These are phyloP conservation scores for Thumatha senex DNA, from an alignment of 2,888 invertebrate genomes.

Conservation along the genomic window DNA sequence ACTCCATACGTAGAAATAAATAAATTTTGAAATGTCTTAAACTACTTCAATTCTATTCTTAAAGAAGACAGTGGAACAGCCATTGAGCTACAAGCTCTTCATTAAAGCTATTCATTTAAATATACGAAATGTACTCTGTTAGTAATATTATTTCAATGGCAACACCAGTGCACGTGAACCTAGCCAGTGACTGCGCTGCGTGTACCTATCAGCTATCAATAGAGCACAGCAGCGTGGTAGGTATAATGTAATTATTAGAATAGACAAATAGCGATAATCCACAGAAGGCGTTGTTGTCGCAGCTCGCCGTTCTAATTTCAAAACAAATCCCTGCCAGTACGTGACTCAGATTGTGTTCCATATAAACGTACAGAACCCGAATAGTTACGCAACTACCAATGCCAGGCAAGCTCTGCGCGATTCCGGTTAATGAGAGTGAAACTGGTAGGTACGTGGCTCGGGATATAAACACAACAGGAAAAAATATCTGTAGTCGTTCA, in stretches of 20 bases:
- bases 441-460: conserved; percentile 57
- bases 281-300: conserved; percentile 71
- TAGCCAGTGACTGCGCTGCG: too few relatives aligned
- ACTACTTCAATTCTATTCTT: too few relatives aligned
- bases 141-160: too few relatives aligned
- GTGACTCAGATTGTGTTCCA: conserved; percentile 79
- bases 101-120: too few relatives aligned
- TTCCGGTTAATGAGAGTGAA: conserved; percentile 69
- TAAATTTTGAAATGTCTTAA: too few relatives aligned
- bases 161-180: too few relatives aligned
- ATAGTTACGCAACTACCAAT: conserved; percentile 44
- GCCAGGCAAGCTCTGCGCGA: conserved; percentile 44
- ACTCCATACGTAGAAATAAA: too few relatives aligned
- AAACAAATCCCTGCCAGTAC: conserved; percentile 78
- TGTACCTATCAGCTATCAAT: too few relatives aligned
- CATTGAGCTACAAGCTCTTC: too few relatives aligned
- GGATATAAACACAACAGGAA: conserved; percentile 39
- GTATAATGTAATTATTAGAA: conserved; percentile 48
- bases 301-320: conserved; percentile 76
- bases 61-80: too few relatives aligned
- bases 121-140: too few relatives aligned
- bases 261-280: conserved; percentile 74
- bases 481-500: conserved; percentile 30
- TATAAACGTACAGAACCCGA: conserved; percentile 66
- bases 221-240: conserved; percentile 15